Evolutionary conservation across 2,797 vertebrate genomes (phyloP), one percentile per base, ranked within the genome.

Genomic region (Sphenodon punctatus): DNA sequence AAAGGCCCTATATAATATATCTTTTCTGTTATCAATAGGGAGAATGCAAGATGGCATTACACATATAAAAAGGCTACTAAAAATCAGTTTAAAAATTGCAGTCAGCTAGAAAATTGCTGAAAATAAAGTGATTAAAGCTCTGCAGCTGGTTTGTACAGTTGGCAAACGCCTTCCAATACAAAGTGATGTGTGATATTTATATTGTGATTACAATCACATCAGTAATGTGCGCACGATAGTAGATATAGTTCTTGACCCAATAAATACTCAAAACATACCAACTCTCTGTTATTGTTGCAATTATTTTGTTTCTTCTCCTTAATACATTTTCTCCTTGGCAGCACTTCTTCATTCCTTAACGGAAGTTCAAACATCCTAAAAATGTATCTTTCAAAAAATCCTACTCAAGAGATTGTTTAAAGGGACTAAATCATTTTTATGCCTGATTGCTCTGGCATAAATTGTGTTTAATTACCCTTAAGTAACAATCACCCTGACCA

Each of bases 381-480:
- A n/a, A n/a, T n/a, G n/a, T n/a, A n/a, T n/a, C n/a, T n/a, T n/a
- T n/a, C n/a, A n/a, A n/a, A n/a, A n/a, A n/a, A n/a, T n/a, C n/a
- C n/a, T n/a, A n/a, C n/a, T n/a, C n/a, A n/a, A n/a, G n/a, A n/a
- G n/a, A n/a, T n/a, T n/a, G n/a, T n/a, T n/a, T n/a, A n/a, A n/a
- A n/a, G n/a, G n/a, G n/a, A n/a, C n/a, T n/a, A 1, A 63, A 32
- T 68, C 87, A 84, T 67, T 56, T 25, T 5, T 53, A 53, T 65
- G 55, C 34, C 11, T 36, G 22, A 36, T 30, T 12, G 17, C 53
- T 71, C 51, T 17, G 65, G 80, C 43, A 85, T 79, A 88, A 90
- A 90, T 68, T 88, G 55, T 30, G 74, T 48, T 56, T 67, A 67
- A 86, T 76, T 88, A 81, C 81, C 70, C 82, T 32, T 15, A 46